These are phyloP conservation scores for Melieria omissa DNA, from an alignment of 2,888 invertebrate species.

Conservation along the genomic window DNA sequence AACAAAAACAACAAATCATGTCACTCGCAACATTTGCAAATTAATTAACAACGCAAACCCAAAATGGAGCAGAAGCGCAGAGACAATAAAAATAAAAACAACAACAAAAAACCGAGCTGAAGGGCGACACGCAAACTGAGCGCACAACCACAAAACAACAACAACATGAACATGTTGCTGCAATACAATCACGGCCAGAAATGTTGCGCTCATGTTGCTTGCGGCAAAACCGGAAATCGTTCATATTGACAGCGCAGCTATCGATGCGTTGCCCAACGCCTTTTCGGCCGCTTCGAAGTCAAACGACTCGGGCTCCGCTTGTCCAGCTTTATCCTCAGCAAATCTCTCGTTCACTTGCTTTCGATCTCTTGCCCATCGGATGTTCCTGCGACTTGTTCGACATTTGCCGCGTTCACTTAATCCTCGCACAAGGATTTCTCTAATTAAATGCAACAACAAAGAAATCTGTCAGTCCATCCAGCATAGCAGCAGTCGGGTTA, in stretches of 20 bases:
- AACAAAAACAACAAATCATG: constrained; percentile 17
- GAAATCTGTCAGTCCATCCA: constrained; percentile 26
- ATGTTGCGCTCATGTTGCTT: not conserved
- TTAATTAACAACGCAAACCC: constrained; percentile 42
- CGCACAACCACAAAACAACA: too few relatives aligned
- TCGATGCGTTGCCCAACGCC: too few relatives aligned
- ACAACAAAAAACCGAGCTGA: too few relatives aligned
- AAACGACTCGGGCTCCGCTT: too few relatives aligned
- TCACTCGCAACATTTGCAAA: constrained; percentile 41
- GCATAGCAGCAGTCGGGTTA: constrained; percentile 35
- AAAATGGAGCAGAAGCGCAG: not conserved
- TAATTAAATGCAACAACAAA: constrained; percentile 39
- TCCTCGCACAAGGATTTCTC: constrained; percentile 10
- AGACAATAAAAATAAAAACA: not conserved
- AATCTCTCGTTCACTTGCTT: not conserved
- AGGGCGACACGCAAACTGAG: too few relatives aligned
- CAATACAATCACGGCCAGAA: not conserved
- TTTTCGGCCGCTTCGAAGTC: too few relatives aligned
- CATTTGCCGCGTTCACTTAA: not conserved
- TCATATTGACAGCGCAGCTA: constrained; percentile 16
- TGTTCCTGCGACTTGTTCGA: not conserved
- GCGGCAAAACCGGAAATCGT: constrained; percentile 36
- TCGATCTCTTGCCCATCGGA: not conserved
- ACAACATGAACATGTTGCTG: not conserved
- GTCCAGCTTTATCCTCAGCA: too few relatives aligned